Base-by-base conservation (phyloP, 2,797 vertebrate genomes). In the Otolemur crassicaudatus region DNA sequence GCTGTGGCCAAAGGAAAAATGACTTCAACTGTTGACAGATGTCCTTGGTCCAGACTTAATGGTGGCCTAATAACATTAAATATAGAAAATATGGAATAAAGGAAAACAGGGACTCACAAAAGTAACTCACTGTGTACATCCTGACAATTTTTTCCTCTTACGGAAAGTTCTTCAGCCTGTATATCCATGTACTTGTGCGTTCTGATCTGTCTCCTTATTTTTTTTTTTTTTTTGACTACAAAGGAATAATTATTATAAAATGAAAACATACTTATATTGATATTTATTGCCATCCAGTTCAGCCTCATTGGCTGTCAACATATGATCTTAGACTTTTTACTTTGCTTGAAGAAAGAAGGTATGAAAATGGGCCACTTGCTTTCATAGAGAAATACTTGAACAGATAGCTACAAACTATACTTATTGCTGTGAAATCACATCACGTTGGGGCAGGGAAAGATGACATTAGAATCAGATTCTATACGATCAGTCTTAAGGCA, bases 301-400 rank as follows among this genome's bases (percentile, higher is more conserved):
- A 97, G 70, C 22, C 31, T 98, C 97, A 97, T 93, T 97, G 77
- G 79, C 95, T 97, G 96, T 94, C 97, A 98, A 96, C 94, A 97
- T 20, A 96, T 37, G 97, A 34, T 91, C 70, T 96, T 96, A 97
- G 95, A 90, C 60, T 73, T 97, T 97, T 92, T 43, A 87, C 8
- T 83, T 11, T 67, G 11, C 9, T 65, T 73, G 4, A 79, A 72
- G 31, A 53, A 43, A 56, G 34, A 60, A 80, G 60, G 73, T 34
- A 86, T 72, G 56, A 91, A 86, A 92, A 34, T 4, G 80, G 40
- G 14, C 12, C 5, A 17, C 20, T 82, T 87, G 46, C 20, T 93
- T 96, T 76, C 63, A 29, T 80, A 69, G 40, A 73, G 23, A 79
- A 86, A 83, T 83, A 22, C 2, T 27, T 90, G 37, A 94, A 85